Percentiles rank a stretch among this genome's conserved stretches.
These are phyloP conservation scores for Periparus ater DNA, from an alignment of 2,797 vertebrate species.

Conservation along the genomic window DNA sequence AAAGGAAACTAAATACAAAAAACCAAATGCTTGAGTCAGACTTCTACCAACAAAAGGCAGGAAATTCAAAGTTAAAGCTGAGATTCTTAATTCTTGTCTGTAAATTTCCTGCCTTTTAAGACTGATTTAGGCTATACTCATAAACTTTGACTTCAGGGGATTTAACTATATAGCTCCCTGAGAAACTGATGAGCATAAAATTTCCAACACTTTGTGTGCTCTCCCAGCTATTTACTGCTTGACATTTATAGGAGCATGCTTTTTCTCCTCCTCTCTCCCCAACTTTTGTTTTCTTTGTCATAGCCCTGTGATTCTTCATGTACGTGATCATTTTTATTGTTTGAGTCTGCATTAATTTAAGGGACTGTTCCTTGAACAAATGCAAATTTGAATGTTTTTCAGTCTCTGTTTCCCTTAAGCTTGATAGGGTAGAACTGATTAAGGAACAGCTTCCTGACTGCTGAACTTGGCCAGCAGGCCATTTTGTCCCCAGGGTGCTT, in stretches of 20 bases:
- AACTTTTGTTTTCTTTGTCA: neutral
- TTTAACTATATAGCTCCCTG: constrained; percentile 15
- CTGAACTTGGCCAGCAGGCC: neutral
- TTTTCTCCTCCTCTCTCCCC: neutral
- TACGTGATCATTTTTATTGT: neutral
- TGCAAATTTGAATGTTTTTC: neutral
- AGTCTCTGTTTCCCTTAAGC: neutral
- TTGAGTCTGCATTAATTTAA: neutral
- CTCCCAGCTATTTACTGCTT: neutral
- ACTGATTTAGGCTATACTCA: constrained; percentile 7
- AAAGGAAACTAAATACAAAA: constrained; percentile 60
- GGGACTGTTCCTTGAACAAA: neutral
- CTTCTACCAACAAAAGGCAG: constrained; percentile 55
- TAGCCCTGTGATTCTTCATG: neutral
- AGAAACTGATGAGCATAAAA: constrained; percentile 27
- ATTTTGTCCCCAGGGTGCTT: neutral
- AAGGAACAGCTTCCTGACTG: neutral
- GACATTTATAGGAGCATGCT: neutral
- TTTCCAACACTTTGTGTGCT: neutral
- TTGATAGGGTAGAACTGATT: neutral
- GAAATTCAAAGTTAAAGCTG: constrained; percentile 53
- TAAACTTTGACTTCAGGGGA: neutral
- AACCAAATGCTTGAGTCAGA: constrained; percentile 21
- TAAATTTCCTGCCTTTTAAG: constrained; percentile 65
- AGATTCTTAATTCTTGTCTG: constrained; percentile 47